Percentiles rank a stretch among this genome's conserved stretches.
These are phyloP conservation scores for Epirrhoe tristata DNA, from an alignment of 2,888 invertebrate genomes.

Conservation along the genomic window DNA sequence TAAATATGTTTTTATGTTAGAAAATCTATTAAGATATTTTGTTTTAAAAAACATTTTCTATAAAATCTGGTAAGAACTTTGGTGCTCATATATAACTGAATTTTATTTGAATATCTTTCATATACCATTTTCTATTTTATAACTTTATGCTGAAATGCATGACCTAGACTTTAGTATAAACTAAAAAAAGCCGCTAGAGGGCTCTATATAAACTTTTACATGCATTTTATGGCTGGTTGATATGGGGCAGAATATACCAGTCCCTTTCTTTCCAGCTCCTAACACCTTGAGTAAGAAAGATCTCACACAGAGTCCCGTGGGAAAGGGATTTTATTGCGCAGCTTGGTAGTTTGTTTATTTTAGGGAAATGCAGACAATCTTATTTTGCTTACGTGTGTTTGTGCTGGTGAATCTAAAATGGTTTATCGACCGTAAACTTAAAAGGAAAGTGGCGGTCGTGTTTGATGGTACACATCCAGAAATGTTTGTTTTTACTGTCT, in stretches of 20 bases:
- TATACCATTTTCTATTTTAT: no score
- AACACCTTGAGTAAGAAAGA: conserved; percentile 29
- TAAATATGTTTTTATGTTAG: no score
- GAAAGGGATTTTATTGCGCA: conserved; percentile 29
- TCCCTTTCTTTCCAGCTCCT: conserved; percentile 19
- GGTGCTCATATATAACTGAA: no score
- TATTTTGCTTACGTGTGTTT: not conserved
- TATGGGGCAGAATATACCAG: conserved; percentile 15
- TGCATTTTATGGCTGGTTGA: not conserved
- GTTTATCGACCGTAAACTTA: not conserved
- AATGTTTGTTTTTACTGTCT: no score
- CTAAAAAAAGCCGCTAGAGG: not conserved
- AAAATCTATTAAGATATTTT: no score
- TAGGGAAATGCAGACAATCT: conserved; percentile 13
- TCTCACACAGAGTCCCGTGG: conserved; percentile 22
- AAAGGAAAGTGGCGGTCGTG: not conserved
- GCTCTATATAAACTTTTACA: not conserved
- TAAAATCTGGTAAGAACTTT: no score
- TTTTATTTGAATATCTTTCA: no score
- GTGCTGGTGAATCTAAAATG: not conserved
- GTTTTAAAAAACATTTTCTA: no score
- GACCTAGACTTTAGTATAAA: not conserved
- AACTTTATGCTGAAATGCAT: no score
- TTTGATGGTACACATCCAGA: no score
- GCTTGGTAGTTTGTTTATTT: conserved; percentile 28